Base-by-base conservation (phyloP, 2,113 vertebrate species). In the Epinephelus moara region DNA sequence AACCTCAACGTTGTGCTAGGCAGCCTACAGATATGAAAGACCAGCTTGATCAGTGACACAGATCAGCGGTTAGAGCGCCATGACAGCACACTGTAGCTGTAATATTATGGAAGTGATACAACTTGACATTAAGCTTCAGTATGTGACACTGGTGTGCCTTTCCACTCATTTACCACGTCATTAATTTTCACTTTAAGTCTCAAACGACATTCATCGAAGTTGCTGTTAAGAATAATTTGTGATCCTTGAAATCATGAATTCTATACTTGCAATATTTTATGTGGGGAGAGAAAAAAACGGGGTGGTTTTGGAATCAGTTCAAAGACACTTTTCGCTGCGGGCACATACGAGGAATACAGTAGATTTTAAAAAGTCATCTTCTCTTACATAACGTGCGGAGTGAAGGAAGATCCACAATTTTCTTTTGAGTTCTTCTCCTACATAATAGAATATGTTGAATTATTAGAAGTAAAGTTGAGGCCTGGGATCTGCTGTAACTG, bases 121-220 rank as follows among this genome's bases (percentile, higher is more conserved):
- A 78, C 70, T 74, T 82, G 80, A 85, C 75, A 89, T 84, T 69
- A 81, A 72, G 73, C 80, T 42, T 69, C 75, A 70, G 59, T 60
- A 53, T 75, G 45, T 90, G 74, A 85, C 89, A 76, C 75, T 30
- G 66, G 37, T 55, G 60, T 68, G 63, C 80, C 74, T 85, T 87
- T 80, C 67, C 80, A 73, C 83, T 89, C 81, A 87, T 92, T 91
- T 88, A 68, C 62, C 85, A 78, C 81, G 1, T 83, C 81, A 81
- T 91, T 91, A 86, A 87, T 75, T 88, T 83, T 57, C 71, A 91
- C 71, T 84, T 84, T 78, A 84, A 87, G 59, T 55, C 67, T 71
- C 37, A 37, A 42, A 76, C 23, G 19, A 27, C 63, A 21, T 30
- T 66, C 52, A 50, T 40, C 70, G 59, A 67, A 78, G 61, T 56